phyloP scores from a whole-genome alignment of 2,888 invertebrate species.

The Teinopalpus imperialis region DNA sequence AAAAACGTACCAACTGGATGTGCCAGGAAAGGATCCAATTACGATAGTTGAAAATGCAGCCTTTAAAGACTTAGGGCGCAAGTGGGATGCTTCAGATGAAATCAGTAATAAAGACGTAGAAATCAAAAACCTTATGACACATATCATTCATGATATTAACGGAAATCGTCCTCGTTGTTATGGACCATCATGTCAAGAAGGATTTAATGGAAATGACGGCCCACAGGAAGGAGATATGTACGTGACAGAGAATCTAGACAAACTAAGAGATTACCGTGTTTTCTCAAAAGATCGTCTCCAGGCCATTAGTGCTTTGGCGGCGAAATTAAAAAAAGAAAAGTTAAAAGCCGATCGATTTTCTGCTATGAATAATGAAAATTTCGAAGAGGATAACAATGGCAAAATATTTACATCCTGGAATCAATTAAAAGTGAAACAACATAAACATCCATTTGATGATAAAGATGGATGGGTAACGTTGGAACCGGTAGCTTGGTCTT shows the following conservation, averaged over 20 bases:
- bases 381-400: constrained; percentile 48
- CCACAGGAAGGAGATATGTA: constrained; percentile 84
- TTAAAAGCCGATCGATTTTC: constrained; percentile 47
- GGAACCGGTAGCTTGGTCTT: constrained; percentile 90
- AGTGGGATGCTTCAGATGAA: constrained; percentile 34
- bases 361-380: constrained; percentile 40
- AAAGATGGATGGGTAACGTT: constrained; percentile 89
- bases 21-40: constrained; percentile 81
- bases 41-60: constrained; percentile 79
- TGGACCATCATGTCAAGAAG: constrained; percentile 72
- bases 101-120: constrained; percentile 51
- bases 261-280: constrained; percentile 71
- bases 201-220: constrained; percentile 52
- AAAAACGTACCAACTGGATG: constrained; percentile 78
- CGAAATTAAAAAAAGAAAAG: constrained; percentile 74
- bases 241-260: constrained; percentile 79
- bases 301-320: constrained; percentile 68
- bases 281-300: constrained; percentile 66
- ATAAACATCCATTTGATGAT: constrained; percentile 84
- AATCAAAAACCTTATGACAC: constrained; percentile 66
- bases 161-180: constrained; percentile 63
- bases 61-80: constrained; percentile 36
- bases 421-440: constrained; percentile 76
- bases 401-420: constrained; percentile 76
- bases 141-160: constrained; percentile 64